phyloP scores from a whole-genome alignment of 2,888 invertebrate genomes.

The Herminia tarsipennalis region DNA sequence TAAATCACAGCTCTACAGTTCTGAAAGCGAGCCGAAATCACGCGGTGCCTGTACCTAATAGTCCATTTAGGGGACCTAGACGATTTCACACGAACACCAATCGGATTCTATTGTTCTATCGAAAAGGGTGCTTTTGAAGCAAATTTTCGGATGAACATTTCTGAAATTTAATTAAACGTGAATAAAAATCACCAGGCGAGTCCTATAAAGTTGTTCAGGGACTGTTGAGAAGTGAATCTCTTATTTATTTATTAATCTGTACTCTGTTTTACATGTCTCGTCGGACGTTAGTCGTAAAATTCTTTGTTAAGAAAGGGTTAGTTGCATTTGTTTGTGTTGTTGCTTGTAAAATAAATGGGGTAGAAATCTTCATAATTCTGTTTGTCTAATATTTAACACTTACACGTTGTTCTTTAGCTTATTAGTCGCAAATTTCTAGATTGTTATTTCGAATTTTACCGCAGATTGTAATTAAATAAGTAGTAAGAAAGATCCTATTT shows the following conservation, averaged over 20 bases:
- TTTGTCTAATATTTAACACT: too few relatives aligned
- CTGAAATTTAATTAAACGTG: conserved; percentile 26
- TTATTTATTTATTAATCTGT: neutral
- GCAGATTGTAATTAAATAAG: too few relatives aligned
- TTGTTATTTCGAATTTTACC: too few relatives aligned
- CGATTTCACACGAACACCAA: conserved; percentile 59
- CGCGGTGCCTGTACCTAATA: conserved; percentile 60
- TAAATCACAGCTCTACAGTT: conserved; percentile 53
- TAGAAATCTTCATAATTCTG: too few relatives aligned
- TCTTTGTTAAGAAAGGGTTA: neutral
- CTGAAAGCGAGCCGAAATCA: conserved; percentile 46
- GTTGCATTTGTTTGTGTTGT: too few relatives aligned
- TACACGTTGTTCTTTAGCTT: too few relatives aligned
- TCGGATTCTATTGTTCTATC: conserved; percentile 57
- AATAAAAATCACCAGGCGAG: conserved; percentile 10
- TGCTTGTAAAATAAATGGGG: too few relatives aligned
- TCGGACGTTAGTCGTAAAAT: neutral
- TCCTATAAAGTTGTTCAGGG: conserved; percentile 7
- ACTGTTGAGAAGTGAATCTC: neutral
- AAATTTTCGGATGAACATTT: conserved; percentile 21
- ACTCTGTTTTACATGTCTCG: neutral
- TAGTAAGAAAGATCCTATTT: too few relatives aligned
- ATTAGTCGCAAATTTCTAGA: too few relatives aligned
- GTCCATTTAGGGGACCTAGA: conserved; percentile 62
- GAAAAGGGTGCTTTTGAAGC: conserved; percentile 31